Evolutionary conservation across 2,797 vertebrate species (phyloP).

Genomic region (Girardinus metallicus): DNA sequence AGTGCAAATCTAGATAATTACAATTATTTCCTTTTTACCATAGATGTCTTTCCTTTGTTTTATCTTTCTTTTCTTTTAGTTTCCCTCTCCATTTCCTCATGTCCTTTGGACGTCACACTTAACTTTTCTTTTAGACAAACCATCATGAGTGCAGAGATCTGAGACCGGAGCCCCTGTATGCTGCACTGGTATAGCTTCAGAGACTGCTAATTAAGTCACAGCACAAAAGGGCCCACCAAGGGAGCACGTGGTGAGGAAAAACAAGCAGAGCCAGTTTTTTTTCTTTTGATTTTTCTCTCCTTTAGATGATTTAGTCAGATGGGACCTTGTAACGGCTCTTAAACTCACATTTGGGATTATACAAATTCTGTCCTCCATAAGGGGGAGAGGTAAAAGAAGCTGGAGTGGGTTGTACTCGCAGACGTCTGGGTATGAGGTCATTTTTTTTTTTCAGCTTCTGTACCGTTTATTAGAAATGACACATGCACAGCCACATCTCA

Average conservation of each 20-base stretch:
- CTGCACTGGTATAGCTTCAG: constrained; percentile 36
- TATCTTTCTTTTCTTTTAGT: background rate
- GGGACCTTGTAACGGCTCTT: background rate
- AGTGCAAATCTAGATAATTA: background rate
- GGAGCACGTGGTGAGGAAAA: constrained; percentile 26
- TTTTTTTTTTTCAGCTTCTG: constrained; percentile 46
- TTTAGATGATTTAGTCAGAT: constrained; percentile 9
- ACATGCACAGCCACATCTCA: constrained; percentile 51
- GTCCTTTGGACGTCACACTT: background rate
- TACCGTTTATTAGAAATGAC: constrained; percentile 63
- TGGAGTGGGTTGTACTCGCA: constrained; percentile 7
- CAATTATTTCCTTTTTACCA: background rate
- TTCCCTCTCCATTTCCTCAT: background rate
- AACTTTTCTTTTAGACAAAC: constrained; percentile 30
- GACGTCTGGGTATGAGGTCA: constrained; percentile 52
- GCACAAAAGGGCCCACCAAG: constrained; percentile 53
- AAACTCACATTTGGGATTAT: background rate
- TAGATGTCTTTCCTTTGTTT: background rate
- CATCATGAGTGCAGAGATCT: constrained; percentile 30
- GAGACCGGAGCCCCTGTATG: constrained; percentile 30
- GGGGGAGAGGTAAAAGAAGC: constrained; percentile 4
- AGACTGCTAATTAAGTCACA: constrained; percentile 61
- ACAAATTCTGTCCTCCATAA: background rate
- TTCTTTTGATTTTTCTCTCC: constrained; percentile 12
- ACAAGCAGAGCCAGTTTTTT: constrained; percentile 17